A percentile compares a stretch with the other conserved stretches of the same genome.
phyloP scores from a whole-genome alignment of 1,140 invertebrate genomes.

The Drosophila pandora region DNA sequence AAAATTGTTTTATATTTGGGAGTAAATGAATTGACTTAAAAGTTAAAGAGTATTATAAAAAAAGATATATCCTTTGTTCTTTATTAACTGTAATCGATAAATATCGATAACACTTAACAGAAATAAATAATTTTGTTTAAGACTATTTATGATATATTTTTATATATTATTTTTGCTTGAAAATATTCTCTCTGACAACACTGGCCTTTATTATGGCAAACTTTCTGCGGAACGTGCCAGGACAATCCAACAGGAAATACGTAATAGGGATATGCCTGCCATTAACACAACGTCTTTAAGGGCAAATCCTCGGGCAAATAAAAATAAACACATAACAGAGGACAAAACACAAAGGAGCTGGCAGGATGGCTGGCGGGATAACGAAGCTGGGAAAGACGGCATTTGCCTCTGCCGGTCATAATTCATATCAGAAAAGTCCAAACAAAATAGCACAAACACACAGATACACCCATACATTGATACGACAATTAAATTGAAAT shows the following conservation, averaged over 20 bases:
- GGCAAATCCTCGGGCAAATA: conserved; percentile 58
- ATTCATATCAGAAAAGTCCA: conserved; percentile 52
- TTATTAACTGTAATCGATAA: too few species aligned
- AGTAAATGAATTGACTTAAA: too few species aligned
- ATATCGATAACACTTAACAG: too few species aligned
- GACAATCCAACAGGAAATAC: conserved; percentile 37
- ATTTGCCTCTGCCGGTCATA: conserved; percentile 66
- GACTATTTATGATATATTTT: neutral
- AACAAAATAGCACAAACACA: conserved; percentile 29
- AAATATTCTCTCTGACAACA: neutral
- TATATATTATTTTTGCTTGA: neutral
- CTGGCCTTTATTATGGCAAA: conserved; percentile 36
- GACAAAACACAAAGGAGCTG: conserved; percentile 3
- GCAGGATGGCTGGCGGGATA: neutral
- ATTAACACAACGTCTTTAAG: conserved; percentile 49
- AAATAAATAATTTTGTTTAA: too few species aligned
- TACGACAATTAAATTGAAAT: conserved; percentile 74
- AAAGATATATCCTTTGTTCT: too few species aligned
- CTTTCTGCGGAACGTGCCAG: conserved; percentile 27
- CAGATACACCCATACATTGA: conserved; percentile 23
- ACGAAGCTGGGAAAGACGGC: conserved; percentile 15
- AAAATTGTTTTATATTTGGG: neutral
- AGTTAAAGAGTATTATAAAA: too few species aligned
- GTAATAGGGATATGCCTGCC: conserved; percentile 47
- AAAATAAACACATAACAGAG: conserved; percentile 63